Evolutionary conservation across 2,113 vertebrate genomes (phyloP), one percentile per base, ranked within the genome.

Genomic region (Tiliqua scincoides): DNA sequence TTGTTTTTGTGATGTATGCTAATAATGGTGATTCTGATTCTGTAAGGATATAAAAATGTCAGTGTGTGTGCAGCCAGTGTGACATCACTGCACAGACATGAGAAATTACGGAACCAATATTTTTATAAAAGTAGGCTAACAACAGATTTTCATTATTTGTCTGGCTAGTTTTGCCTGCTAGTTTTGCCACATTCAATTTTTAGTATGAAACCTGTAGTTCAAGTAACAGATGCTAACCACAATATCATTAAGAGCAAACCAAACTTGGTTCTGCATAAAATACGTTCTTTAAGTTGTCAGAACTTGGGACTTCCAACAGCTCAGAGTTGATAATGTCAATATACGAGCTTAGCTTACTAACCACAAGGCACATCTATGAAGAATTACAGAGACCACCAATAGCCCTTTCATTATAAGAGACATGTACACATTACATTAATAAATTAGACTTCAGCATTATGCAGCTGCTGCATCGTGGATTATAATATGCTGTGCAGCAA

Each of bases 401-500:
- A 82, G 89, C 72, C 82, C 91, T 92, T 93, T 95, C 89, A 89
- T 90, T 94, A 87, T 83, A 80, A 91, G 80, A 92, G 91, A 91
- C 93, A 78, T 84, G 84, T 89, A 91, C 68, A 90, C 88, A 93
- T 89, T 94, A 86, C 85, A 92, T 94, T 93, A 93, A 86, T 93
- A 94, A 96, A 94, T 92, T 94, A 94, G 81, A 59, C 74, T 88
- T 84, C 88, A 93, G 86, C 89, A 91, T 93, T 91, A 89, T 94
- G 85, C 89, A 95, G 88, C 82, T 92, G 88, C 88, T 89, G 89
- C 87, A 93, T 94, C 89, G 91, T 95, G 94, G 90, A 94, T 92
- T 93, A 87, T 89, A 91, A 76, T 84, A 93, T 94, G 93, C 75
- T 0, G 57, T 89, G 83, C 91, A 90, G 93, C 90, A 93, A 94